Percentiles rank a stretch among this genome's conserved stretches.
Evolutionary conservation across 2,888 invertebrate species (phyloP).

Genomic region (Harpalus rubripes): DNA sequence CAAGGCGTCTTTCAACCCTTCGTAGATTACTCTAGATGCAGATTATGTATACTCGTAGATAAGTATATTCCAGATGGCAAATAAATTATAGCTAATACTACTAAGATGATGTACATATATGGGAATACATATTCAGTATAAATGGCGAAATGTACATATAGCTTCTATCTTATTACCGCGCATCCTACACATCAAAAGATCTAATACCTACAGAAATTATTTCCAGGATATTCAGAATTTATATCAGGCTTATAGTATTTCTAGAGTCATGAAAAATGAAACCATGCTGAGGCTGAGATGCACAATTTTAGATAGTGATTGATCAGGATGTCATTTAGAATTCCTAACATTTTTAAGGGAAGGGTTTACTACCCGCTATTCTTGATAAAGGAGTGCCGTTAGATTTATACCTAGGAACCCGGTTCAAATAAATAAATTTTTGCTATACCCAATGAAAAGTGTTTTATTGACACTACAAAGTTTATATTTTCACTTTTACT

Average conservation of each 20-base stretch:
- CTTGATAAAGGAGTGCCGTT: too few relatives aligned
- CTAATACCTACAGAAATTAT: not conserved
- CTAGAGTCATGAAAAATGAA: not conserved
- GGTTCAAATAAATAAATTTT: too few relatives aligned
- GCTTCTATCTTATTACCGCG: not conserved
- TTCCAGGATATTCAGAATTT: not conserved
- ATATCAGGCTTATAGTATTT: not conserved
- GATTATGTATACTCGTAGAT: slow-evolving; percentile 23
- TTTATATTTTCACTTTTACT: too few relatives aligned
- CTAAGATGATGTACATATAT: not conserved
- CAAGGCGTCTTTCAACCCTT: not conserved
- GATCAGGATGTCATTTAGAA: too few relatives aligned
- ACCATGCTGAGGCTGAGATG: not conserved
- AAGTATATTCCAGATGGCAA: slow-evolving; percentile 11
- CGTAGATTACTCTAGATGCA: not conserved
- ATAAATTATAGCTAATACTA: slow-evolving; percentile 18
- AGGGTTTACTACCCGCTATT: too few relatives aligned
- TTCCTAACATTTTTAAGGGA: too few relatives aligned
- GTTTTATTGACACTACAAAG: too few relatives aligned
- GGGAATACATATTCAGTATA: not conserved
- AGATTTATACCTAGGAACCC: too few relatives aligned
- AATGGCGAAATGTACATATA: not conserved
- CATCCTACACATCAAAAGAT: not conserved
- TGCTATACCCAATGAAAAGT: too few relatives aligned
- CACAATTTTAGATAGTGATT: not conserved